Evolutionary conservation across 2,888 invertebrate species (phyloP).

Genomic region (Sycophila texana): DNA sequence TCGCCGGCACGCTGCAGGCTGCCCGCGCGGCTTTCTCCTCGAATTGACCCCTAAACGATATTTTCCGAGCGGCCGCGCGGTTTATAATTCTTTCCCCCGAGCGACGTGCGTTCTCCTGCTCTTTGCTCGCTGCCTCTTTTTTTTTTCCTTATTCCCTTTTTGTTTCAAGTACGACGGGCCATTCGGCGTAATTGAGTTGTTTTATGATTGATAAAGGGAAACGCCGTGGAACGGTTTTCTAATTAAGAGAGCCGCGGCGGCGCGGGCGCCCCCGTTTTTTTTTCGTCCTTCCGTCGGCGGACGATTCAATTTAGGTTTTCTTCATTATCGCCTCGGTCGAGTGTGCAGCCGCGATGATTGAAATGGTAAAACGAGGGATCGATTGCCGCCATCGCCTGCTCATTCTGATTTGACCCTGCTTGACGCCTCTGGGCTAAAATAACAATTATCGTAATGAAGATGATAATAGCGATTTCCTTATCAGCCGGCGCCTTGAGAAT

Average conservation of each 20-base stretch:
- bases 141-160: background rate
- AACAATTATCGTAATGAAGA: too few relatives aligned
- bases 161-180: background rate
- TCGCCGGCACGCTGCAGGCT: constrained; percentile 13
- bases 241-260: constrained; percentile 21
- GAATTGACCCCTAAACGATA: constrained; percentile 37
- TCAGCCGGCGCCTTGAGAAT: too few relatives aligned
- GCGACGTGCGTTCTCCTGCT: background rate
- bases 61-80: constrained; percentile 14
- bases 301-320: too few relatives aligned
- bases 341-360: too few relatives aligned
- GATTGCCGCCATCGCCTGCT: too few relatives aligned
- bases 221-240: background rate
- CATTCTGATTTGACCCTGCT: too few relatives aligned
- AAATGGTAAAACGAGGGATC: too few relatives aligned
- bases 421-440: too few relatives aligned
- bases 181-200: constrained; percentile 37
- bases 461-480: too few relatives aligned
- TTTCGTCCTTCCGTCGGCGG: too few relatives aligned
- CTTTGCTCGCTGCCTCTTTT: background rate
- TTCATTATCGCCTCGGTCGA: too few relatives aligned
- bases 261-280: background rate
- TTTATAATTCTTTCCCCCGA: too few relatives aligned
- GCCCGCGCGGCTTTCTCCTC: background rate
- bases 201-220: constrained; percentile 32